phyloP scores from a whole-genome alignment of 2,113 vertebrate genomes.

The Vombatus ursinus region DNA sequence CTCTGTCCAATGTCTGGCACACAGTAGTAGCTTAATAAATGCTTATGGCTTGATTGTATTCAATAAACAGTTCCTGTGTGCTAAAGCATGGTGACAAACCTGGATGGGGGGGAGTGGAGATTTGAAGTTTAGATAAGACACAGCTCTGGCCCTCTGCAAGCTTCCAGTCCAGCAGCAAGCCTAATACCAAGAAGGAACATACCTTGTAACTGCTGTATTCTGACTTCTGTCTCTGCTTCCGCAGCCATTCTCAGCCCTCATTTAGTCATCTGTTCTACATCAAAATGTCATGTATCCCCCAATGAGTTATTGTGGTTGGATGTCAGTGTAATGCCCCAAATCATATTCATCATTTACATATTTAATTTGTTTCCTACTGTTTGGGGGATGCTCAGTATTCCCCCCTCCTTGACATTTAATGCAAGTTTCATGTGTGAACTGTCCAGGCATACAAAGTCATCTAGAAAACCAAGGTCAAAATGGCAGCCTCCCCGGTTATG shows the following conservation, averaged over 20 bases:
- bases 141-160: too few relatives aligned
- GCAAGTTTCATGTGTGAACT: not conserved
- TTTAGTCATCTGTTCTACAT: not conserved
- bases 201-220: conserved; percentile 17
- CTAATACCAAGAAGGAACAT: not conserved
- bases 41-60: too few relatives aligned
- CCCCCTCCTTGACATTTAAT: conserved; percentile 7
- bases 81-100: not conserved
- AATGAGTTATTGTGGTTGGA: not conserved
- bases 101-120: too few relatives aligned
- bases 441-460: not conserved
- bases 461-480: not conserved
- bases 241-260: not conserved
- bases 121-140: not conserved
- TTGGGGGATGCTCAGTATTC: conserved; percentile 25
- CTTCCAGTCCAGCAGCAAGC: too few relatives aligned
- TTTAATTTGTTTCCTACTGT: conserved; percentile 39
- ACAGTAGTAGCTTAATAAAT: too few relatives aligned
- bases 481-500: not conserved
- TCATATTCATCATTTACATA: not conserved
- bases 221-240: not conserved
- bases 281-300: conserved; percentile 35
- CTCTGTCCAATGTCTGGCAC: too few relatives aligned
- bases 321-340: conserved; percentile 35
- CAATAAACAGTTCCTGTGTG: not conserved